Base-by-base conservation (phyloP, 2,797 vertebrate genomes). In the Acanthurus lineatus region DNA sequence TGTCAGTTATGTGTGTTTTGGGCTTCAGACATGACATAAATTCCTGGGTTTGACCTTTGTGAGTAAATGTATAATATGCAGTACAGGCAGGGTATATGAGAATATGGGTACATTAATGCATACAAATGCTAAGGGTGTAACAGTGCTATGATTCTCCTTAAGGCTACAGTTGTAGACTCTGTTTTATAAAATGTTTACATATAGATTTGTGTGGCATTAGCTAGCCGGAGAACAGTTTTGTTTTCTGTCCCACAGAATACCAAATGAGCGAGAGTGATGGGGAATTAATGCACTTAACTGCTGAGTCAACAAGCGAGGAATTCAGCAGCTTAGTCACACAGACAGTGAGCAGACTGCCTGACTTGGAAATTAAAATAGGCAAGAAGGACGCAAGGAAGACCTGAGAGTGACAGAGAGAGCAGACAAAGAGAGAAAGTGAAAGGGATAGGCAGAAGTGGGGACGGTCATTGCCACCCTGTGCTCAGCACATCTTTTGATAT, bases 301-400 rank as follows among this genome's bases (percentile, higher is more conserved):
- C 93, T 93, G 92, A 93, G 90, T 95, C 91, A 90, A 93, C 91
- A 91, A 75, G 57, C 82, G 68, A 79, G 83, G 81, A 89, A 87
- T 86, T 72, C 63, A 47, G 79, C 64, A 86, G 91, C 88, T 92
- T 89, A 87, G 81, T 84, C 51, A 63, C 77, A 83, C 64, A 88
- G 84, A 86, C 78, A 82, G 77, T 58, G 71, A 88, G 89, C 84
- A 85, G 72, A 69, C 79, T 78, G 81, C 84, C 84, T 88, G 81
- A 86, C 69, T 75, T 61, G 74, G 75, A 90, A 92, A 91, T 91
- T 89, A 86, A 90, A 93, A 91, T 58, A 40, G 75, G 71, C 57
- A 64, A 86, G 82, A 88, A 79, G 72, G 82, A 88, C 17, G 14
- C 49, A n/a, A 72, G 35, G 54, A 51, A 88, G 85, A 81, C 77